These are phyloP conservation scores for Eubasilissa splendida DNA, from an alignment of 2,888 invertebrate genomes.

Conservation along the genomic window DNA sequence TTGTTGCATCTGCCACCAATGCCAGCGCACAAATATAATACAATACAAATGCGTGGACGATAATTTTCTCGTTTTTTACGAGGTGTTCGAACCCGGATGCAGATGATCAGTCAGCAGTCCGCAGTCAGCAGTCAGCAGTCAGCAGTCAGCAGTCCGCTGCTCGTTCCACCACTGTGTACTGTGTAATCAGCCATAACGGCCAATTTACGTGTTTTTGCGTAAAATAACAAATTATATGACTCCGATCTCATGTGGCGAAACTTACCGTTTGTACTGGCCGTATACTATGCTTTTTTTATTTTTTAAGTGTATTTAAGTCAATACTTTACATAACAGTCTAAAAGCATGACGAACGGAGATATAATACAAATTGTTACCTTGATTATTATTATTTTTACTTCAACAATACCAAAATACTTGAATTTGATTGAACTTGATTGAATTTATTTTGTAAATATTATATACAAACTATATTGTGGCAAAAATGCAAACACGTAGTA, in stretches of 20 bases:
- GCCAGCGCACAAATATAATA: not conserved
- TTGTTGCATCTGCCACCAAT: too few species aligned
- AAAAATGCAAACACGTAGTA: too few species aligned
- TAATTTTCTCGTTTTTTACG: constrained; percentile 25
- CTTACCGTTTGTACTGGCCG: not conserved
- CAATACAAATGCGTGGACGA: constrained; percentile 8
- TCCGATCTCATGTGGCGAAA: constrained; percentile 9
- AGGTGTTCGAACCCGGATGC: constrained; percentile 34
- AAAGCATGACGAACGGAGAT: not conserved
- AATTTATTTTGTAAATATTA: too few species aligned
- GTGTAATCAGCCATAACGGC: constrained; percentile 17
- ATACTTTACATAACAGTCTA: too few species aligned
- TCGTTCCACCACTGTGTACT: constrained; percentile 10
- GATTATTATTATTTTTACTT: too few species aligned
- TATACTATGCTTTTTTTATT: not conserved
- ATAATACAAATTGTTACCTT: not conserved
- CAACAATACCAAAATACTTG: too few species aligned
- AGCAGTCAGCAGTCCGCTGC: constrained; percentile 1
- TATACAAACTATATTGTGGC: too few species aligned
- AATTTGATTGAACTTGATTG: too few species aligned
- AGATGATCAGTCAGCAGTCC: constrained; percentile 21
- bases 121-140: constrained; percentile 1
- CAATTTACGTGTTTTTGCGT: constrained; percentile 8
- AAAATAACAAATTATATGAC: not conserved
- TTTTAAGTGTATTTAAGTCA: too few species aligned